Evolutionary conservation across 1,140 invertebrate genomes (phyloP).

Genomic region (Drosophila kanapiae): DNA sequence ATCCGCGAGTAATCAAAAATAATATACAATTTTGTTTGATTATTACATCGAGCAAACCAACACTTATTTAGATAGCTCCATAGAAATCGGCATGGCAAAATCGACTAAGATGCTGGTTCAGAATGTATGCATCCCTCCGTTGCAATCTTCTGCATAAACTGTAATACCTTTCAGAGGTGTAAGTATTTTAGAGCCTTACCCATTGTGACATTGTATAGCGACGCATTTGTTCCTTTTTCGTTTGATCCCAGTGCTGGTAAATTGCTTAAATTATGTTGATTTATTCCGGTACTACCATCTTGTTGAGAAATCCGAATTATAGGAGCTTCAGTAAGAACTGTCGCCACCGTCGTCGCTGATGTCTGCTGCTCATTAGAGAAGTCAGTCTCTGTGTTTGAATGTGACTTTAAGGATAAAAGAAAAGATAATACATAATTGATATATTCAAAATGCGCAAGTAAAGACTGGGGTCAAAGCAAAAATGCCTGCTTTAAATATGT

Average conservation of each 20-base stretch:
- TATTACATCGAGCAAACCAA: no score
- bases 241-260: constrained; percentile 20
- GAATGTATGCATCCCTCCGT: neutral
- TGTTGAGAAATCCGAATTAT: constrained; percentile 39
- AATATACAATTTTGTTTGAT: no score
- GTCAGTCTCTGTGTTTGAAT: constrained; percentile 58
- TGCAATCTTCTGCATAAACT: neutral
- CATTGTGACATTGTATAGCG: constrained; percentile 30
- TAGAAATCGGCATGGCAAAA: no score
- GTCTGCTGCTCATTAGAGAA: constrained; percentile 44
- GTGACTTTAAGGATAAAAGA: constrained; percentile 28
- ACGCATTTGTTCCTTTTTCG: constrained; percentile 36
- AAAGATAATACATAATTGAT: no score
- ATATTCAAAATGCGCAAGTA: no score
- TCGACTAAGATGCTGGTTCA: no score
- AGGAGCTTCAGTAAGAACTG: constrained; percentile 36
- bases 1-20: no score
- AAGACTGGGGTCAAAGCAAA: no score
- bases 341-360: constrained; percentile 7
- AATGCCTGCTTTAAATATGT: no score
- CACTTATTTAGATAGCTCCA: no score
- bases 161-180: neutral
- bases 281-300: constrained; percentile 22
- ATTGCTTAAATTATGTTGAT: constrained; percentile 23
- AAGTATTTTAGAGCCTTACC: neutral